Evolutionary conservation across 2,888 invertebrate genomes (phyloP).

Genomic region (Nomada goodeniana): DNA sequence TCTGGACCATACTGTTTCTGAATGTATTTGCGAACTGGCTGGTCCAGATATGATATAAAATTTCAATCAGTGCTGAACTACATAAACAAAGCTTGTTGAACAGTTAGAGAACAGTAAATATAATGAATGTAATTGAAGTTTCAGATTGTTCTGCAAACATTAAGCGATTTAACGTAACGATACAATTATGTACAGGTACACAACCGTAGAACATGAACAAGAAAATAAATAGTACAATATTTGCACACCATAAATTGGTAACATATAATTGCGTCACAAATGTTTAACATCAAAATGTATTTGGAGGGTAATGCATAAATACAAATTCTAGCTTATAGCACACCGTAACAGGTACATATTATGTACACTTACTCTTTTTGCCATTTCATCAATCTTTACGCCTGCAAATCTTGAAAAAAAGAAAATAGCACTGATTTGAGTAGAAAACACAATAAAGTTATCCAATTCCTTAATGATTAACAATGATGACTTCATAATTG

Average conservation of each 20-base stretch:
- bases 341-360: constrained; percentile 25
- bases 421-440: neutral
- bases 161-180: constrained; percentile 16
- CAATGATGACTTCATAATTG: neutral
- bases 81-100: neutral
- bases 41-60: neutral
- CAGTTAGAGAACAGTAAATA: neutral
- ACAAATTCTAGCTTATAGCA: constrained; percentile 5
- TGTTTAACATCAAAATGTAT: constrained; percentile 20
- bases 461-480: neutral
- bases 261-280: constrained; percentile 6
- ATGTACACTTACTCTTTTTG: neutral
- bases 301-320: constrained; percentile 23
- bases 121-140: neutral
- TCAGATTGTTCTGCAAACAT: neutral
- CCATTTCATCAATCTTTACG: neutral
- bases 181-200: neutral
- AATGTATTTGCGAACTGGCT: neutral
- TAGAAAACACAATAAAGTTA: constrained; percentile 4
- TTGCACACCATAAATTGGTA: constrained; percentile 14
- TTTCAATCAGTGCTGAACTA: neutral
- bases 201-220: neutral
- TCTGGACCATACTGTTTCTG: neutral
- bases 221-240: constrained; percentile 8
- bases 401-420: neutral